phyloP scores from a whole-genome alignment of 2,113 vertebrate genomes.

The Oryzias celebensis region DNA sequence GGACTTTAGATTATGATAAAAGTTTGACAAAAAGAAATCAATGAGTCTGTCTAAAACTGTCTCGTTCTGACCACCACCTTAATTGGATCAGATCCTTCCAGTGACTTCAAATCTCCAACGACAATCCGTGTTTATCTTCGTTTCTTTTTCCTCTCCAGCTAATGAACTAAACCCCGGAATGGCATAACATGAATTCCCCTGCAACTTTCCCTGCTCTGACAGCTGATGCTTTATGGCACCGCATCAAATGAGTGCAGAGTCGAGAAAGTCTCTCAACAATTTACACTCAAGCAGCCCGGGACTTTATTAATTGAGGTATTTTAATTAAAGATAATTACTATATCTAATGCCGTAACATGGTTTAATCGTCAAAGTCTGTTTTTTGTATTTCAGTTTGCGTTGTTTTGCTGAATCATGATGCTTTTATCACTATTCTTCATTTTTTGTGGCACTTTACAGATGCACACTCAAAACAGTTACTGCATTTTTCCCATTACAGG shows the following conservation, averaged over 20 bases:
- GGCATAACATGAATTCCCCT: constrained; percentile 50
- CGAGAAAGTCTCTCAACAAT: constrained; percentile 55
- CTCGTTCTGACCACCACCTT: constrained; percentile 12
- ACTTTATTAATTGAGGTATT: constrained; percentile 61
- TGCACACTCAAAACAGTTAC: background rate
- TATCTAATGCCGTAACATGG: constrained; percentile 10
- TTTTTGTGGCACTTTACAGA: constrained; percentile 17
- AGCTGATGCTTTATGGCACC: constrained; percentile 63
- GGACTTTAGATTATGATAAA: too few species aligned
- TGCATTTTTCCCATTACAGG: too few species aligned
- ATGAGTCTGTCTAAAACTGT: background rate
- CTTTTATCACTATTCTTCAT: constrained; percentile 14
- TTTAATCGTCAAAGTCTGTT: constrained; percentile 6
- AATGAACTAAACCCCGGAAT: constrained; percentile 67
- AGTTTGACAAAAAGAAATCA: background rate
- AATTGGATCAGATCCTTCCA: constrained; percentile 36
- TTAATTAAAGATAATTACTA: constrained; percentile 63
- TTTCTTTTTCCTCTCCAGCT: constrained; percentile 48
- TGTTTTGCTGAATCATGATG: constrained; percentile 17
- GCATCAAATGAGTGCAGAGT: constrained; percentile 61
- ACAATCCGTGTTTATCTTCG: constrained; percentile 62
- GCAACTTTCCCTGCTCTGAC: constrained; percentile 42
- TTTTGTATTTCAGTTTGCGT: constrained; percentile 23
- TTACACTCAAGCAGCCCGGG: constrained; percentile 56
- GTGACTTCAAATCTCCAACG: constrained; percentile 51